Evolutionary conservation across 2,797 vertebrate species (phyloP).

Genomic region (Choloepus didactylus): DNA sequence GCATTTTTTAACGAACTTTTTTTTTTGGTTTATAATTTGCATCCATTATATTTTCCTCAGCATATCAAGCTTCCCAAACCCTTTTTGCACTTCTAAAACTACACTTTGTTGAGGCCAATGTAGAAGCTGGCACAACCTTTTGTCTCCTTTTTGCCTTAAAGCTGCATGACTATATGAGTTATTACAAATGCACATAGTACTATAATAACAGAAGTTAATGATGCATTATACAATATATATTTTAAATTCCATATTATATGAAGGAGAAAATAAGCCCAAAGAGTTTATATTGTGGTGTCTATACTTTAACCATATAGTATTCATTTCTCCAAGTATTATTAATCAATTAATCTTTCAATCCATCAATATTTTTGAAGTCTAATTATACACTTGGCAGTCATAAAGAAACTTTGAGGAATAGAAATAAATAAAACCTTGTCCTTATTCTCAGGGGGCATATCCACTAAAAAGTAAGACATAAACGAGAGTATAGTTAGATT

Average conservation of each 20-base stretch:
- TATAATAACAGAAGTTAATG: neutral
- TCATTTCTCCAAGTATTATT: neutral
- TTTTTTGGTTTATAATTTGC: neutral
- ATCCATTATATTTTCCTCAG: neutral
- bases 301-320: neutral
- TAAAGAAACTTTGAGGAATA: neutral
- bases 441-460: neutral
- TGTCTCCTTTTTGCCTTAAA: neutral
- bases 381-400: neutral
- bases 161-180: neutral
- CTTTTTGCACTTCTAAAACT: neutral
- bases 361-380: neutral
- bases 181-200: neutral
- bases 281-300: neutral
- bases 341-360: neutral
- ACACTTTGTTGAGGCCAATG: neutral
- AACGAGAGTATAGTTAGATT: neutral
- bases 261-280: neutral
- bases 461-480: neutral
- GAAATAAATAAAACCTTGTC: neutral
- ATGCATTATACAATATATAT: neutral
- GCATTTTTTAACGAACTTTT: neutral
- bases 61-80: neutral
- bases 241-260: neutral
- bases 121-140: neutral